Evolutionary conservation across 2,888 invertebrate genomes (phyloP), one percentile per base, ranked within the genome.

Genomic region (Plebejus argus): DNA sequence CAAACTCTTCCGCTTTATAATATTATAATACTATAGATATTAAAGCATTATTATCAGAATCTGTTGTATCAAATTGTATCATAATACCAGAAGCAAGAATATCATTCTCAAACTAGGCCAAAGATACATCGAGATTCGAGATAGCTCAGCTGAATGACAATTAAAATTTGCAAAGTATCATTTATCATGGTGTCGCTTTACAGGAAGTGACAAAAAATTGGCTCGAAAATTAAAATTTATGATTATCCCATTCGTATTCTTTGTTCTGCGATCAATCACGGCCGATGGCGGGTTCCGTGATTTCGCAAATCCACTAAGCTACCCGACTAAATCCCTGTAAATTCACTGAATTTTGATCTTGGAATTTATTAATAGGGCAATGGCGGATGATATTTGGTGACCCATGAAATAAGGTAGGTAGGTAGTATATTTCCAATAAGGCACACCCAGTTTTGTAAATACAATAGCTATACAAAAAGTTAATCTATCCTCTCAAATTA

Each of bases 161-260:
- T 66, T 66, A 66, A 66, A 66, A 66, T 66, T 66, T 33, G 66
- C 15, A 61, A 61, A 61, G 23, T 61, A 33, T 66, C 28, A 66
- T 66, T 66, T 33, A 66, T 66, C 66, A 66, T 28, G 66, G 28
- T 1, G 28, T 7, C 66, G 66, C 66, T 28, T 12, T 66, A 66
- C 33, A 66, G 61, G 23, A 66, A 66, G 66, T 18, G 66, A 66
- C 66, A 66, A 66, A 66, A 58, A 66, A 66, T 66, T 66, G 28
- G 28, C 28, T 28, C 28, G 66, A 33, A 66, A 66, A 66, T 66
- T 66, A 66, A 66, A 66, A 66, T 66, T 72, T 72, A 72, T 72
- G 45, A 72, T 72, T 20, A 72, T 72, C 45, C 39, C 45, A 45
- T 39, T 71, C 39, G 35, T 72, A 72, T 15, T 72, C 66, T 72